Evolutionary conservation across 2,113 vertebrate genomes (phyloP), one percentile per base, ranked within the genome.

Genomic region (Tursiops truncatus): DNA sequence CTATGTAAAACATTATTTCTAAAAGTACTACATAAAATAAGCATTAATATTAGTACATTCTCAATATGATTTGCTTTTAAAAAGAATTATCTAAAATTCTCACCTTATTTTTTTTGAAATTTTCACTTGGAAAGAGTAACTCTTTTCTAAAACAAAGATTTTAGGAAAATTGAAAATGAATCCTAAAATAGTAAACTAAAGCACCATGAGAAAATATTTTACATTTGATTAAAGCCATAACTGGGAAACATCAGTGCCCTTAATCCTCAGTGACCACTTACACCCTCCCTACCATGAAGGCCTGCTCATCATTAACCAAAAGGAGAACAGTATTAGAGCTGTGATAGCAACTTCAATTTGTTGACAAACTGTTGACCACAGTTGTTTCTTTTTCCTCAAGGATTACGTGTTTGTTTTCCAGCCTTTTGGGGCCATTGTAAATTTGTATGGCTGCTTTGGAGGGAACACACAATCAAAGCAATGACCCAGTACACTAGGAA

Each of bases 141-240:
- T 97, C 44, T 77, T 90, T 65, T 87, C 71, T 73, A 41, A 70
- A 88, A 85, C 4, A 96, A 80, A 12, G 8, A 91, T 76, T 97
- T 84, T 60, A 41, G 87, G 68, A 91, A 94, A 41, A 76, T 92
- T 84, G 20, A 93, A 94, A 92, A 81, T 88, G 65, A 96, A 83
- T 63, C 23, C 44, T 73, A 58, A 80, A 6, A 23, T 62, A 70
- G 6, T 70, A 86, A 95, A 10, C 82, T 73, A 44, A 86, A 85
- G 47, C 11, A 14, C 38, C 67, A 41, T 6, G 33, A 83, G 70
- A 82, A 90, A 74, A 95, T 14, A 11, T 26, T 70, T 91, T 21
- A 65, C 71, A 63, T 77, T 82, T 95, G 53, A 91, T 96, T 89
- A 94, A 76, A 94, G 12, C 14, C 23, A 13, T 50, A 31, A 89